Base-by-base conservation (phyloP, 2,888 invertebrate species). In the Caenorhabditis sp. region DNA sequence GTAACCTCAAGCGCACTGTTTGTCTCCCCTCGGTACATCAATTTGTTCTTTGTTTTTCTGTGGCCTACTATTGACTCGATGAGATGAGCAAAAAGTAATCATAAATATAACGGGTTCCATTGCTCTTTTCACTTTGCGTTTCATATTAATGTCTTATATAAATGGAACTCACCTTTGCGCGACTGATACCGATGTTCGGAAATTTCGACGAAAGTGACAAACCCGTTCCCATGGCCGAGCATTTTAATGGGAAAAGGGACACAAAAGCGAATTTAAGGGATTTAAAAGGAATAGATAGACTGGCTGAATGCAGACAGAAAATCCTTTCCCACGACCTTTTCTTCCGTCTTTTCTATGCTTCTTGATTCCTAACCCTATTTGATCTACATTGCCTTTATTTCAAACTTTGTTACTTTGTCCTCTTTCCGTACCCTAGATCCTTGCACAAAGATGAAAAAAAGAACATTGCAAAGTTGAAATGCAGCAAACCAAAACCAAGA, bases 31-130 rank as follows among this genome's bases (percentile, higher is more conserved):
- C 32, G 32, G 65, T 74, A 76, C 76, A 76, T 67, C 53, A 76
- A 55, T 76, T 76, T 76, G 76, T 68, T 76, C 76, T 76, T 44
- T 76, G 76, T 76, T 76, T 76, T 76, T 65, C 47, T 61, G 67
- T 61, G 67, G 44, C 67, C 20, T 40, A 67, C 61, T 76, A 58
- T 76, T 72, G 64, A 65, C 72, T 74, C 67, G 76, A 61, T 47
- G 61, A 22, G 76, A 61, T 47, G 61, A 37, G 26, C 40, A 28
- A 56, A 28, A 72, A 72, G 72, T 72, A 47, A 62, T 58, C 72
- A 72, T 58, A 72, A 56, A 55, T 56, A 72, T 51, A 64, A 32
- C 47, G 44, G 64, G 53, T 72, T 72, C 58, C 55, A 44, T 71
- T 47, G 56, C 4, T 32, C 32, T 9, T n/a, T 32, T 32, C 32